Conservation (phyloP, 2,797 vertebrate species). For the Neopelma chrysocephalum region DNA sequence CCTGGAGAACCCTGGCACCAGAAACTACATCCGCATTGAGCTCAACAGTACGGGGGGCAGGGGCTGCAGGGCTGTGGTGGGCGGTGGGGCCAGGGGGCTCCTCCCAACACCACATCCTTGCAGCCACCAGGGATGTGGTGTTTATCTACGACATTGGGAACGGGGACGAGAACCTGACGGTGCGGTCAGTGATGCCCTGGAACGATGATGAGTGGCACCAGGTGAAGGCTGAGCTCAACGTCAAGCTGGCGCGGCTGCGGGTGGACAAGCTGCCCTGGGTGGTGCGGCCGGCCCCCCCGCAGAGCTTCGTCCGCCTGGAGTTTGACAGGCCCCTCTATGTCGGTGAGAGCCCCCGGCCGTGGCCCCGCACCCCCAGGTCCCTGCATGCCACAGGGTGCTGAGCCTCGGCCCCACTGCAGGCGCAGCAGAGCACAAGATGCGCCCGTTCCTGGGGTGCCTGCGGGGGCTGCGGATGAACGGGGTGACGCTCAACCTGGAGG, state of each 20-base stretch:
- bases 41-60: slow-evolving; percentile 85
- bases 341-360: slow-evolving; percentile 75
- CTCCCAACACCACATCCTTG: not conserved
- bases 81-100: rapidly evolving
- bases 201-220: slow-evolving; percentile 96
- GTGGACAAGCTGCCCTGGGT: slow-evolving; percentile 93
- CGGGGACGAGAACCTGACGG: slow-evolving; percentile 89
- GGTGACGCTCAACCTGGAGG: slow-evolving; percentile 90
- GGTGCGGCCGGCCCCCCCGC: slow-evolving; percentile 84
- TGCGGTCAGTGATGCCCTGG: slow-evolving; percentile 82
- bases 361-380: rapidly evolving
- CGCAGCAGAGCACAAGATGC: slow-evolving; percentile 87
- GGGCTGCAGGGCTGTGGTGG: not conserved
- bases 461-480: slow-evolving; percentile 93
- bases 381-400: rapidly evolving
- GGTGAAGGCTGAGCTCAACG: slow-evolving; percentile 94
- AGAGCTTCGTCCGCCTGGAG: slow-evolving; percentile 90
- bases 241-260: slow-evolving; percentile 90
- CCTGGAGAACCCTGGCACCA: slow-evolving; percentile 87
- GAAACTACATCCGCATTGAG: slow-evolving; percentile 89
- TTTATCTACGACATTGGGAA: slow-evolving; percentile 94
- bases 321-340: slow-evolving; percentile 90
- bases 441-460: slow-evolving; percentile 92
- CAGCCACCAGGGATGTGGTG: slow-evolving; percentile 87
- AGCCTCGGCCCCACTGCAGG: slow-evolving; percentile 69